Evolutionary conservation across 2,888 invertebrate species (phyloP).

Genomic region (Sceliomorpha sp.): DNA sequence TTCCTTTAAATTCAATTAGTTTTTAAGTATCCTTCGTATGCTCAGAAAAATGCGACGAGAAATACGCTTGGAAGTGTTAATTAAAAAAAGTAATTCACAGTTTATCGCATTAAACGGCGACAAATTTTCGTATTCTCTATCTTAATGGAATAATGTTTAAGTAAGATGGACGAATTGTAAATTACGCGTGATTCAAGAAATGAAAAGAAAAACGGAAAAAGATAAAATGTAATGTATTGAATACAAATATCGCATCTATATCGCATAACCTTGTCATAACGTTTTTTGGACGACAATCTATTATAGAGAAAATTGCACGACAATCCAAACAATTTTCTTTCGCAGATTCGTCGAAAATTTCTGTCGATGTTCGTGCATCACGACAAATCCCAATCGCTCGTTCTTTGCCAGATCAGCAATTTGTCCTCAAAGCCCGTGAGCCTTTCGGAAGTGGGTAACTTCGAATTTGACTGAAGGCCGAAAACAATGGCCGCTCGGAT

Average conservation of each 20-base stretch:
- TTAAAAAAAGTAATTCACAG: too few species aligned
- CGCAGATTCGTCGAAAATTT: slow-evolving; percentile 27
- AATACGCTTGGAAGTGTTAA: too few species aligned
- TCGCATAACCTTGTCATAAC: too few species aligned
- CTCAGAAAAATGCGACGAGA: slow-evolving; percentile 2
- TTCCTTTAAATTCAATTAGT: slow-evolving; percentile 24
- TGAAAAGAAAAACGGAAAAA: too few species aligned
- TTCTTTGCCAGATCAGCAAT: slow-evolving; percentile 48
- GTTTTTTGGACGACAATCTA: slow-evolving; percentile 1
- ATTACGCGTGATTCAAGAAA: too few species aligned
- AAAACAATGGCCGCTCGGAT: slow-evolving; percentile 16
- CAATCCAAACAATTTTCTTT: slow-evolving; percentile 29
- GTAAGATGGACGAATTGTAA: too few species aligned
- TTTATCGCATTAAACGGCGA: too few species aligned
- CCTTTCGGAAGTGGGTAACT: slow-evolving; percentile 30
- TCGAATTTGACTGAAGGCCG: slow-evolving; percentile 29
- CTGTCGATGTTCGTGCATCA: slow-evolving; percentile 25
- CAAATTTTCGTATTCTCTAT: too few species aligned
- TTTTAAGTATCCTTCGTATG: slow-evolving; percentile 13
- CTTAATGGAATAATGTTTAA: too few species aligned
- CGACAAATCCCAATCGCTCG: slow-evolving; percentile 43
- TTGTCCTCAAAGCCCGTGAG: slow-evolving; percentile 33
- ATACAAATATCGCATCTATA: too few species aligned
- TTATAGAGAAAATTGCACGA: slow-evolving; percentile 19
- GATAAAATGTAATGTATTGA: too few species aligned